Base-by-base conservation (phyloP, 2,888 invertebrate genomes). In the Cephalotes varians region DNA sequence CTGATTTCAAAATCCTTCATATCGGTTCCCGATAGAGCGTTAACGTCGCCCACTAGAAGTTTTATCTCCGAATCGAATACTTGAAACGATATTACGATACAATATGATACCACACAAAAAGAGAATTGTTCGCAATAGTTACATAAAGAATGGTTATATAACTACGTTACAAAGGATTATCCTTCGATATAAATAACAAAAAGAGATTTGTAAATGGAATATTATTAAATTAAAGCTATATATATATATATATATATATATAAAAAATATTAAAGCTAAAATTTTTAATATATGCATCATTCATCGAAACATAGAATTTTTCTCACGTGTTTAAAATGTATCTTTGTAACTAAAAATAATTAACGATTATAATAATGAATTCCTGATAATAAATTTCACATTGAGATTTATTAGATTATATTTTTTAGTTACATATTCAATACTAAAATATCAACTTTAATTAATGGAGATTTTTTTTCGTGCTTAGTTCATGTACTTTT, bases 1-100 rank as follows among this genome's bases (percentile, higher is more conserved):
- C 56, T 67, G 40, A 40, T 67, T 65, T 56, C 18, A 56, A 67
- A 69, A 67, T 21, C 31, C 67, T 69, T 79, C 69, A 54, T 44
- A 76, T 81, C 74, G 51, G 51, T 81, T 81, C 74, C 54, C 69
- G 56, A 62, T 72, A 65, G 80, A 58, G 37, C 87, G 71, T 82
- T 88, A 84, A 58, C 80, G 60, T 58, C 69, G 85, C 74, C 86
- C 60, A 44, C 85, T 37, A 18, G 73, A 82, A 44, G 82, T 84
- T 84, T 85, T 80, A 65, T 76, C 73, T 69, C 31, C 37, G 0
- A 28, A 49, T 25, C 6, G 18, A 47, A 40, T 72, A 56, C 34
- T 76, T 44, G 77, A 79, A 69, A 58, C 44, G 47, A 69, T 77
- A 77, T 34, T 67, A 56, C 37, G 25, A 62, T 76, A 28, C 44